Conservation (phyloP, 2,113 vertebrate genomes). For the Sisor rabdophorus region DNA sequence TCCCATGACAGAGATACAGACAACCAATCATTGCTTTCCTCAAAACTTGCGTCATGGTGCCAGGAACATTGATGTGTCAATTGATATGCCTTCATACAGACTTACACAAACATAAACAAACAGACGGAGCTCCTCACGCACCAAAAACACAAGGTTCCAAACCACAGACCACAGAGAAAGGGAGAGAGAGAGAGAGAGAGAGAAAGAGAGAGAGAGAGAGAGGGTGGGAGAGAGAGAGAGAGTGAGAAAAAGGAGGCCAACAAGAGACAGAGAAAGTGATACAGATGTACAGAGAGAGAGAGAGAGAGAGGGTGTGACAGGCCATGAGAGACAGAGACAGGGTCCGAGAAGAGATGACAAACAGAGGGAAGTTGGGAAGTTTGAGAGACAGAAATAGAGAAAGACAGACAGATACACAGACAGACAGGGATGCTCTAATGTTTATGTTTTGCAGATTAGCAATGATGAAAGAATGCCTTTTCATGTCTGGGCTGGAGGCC, state of each 20-base stretch:
- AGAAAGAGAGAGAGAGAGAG: conserved; percentile 57
- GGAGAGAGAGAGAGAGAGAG: conserved; percentile 46
- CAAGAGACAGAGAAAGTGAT: conserved; percentile 22
- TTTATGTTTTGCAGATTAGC: conserved; percentile 77
- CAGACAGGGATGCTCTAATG: conserved; percentile 66
- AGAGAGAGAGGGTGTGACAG: conserved; percentile 53
- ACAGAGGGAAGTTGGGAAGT: too few species aligned
- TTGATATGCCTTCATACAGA: conserved; percentile 53
- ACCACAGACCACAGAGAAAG: conserved; percentile 42
- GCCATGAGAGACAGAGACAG: not conserved
- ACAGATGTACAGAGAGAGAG: conserved; percentile 55
- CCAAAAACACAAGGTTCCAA: conserved; percentile 46
- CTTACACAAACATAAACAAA: conserved; percentile 63
- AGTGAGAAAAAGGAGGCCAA: not conserved
- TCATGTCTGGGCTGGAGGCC: conserved; percentile 68
- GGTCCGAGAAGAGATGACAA: not conserved
- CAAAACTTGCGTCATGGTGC: conserved; percentile 38
- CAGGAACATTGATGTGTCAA: conserved; percentile 57
- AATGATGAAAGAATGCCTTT: conserved; percentile 76
- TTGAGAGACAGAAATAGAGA: not conserved
- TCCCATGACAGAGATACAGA: conserved; percentile 34
- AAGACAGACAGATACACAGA: conserved; percentile 43
- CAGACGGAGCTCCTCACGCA: conserved; percentile 39
- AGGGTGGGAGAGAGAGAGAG: too few species aligned
- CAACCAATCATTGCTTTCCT: conserved; percentile 27